Conservation (phyloP, 23 tunicate species). For the Diplosoma virens region DNA sequence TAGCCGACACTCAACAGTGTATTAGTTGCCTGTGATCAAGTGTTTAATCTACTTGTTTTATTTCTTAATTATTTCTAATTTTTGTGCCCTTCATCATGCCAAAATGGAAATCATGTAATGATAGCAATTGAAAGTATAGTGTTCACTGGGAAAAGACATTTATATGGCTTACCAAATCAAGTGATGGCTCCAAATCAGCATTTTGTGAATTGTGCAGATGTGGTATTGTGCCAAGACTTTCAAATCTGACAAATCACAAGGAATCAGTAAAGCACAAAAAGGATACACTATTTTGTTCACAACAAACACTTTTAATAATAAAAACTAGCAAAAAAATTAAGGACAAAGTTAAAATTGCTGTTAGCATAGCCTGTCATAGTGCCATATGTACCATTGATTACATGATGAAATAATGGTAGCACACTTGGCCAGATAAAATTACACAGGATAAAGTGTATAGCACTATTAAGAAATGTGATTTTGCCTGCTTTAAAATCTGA, state of each 20-base stretch:
- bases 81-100: not conserved
- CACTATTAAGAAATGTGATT: not conserved
- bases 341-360: not conserved
- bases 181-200: too few relatives aligned
- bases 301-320: too few relatives aligned
- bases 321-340: not conserved
- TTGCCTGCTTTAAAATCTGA: too few relatives aligned
- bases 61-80: not conserved
- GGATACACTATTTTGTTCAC: not conserved
- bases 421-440: conserved; percentile 3
- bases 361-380: conserved; percentile 12
- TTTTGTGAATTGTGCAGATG: conserved; percentile 18
- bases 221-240: conserved; percentile 7
- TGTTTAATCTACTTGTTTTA: too few relatives aligned
- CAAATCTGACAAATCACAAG: conserved; percentile 4
- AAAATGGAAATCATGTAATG: conserved; percentile 25
- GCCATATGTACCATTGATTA: conserved; percentile 26
- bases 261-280: not conserved
- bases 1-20: too few relatives aligned
- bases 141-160: conserved; percentile 11
- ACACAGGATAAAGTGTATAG: conserved; percentile 7
- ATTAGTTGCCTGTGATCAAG: too few relatives aligned
- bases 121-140: conserved; percentile 19
- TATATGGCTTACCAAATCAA: not conserved
- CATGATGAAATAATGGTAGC: conserved; percentile 24